Base-by-base conservation (phyloP, 2,797 vertebrate species). In the Choloepus didactylus region DNA sequence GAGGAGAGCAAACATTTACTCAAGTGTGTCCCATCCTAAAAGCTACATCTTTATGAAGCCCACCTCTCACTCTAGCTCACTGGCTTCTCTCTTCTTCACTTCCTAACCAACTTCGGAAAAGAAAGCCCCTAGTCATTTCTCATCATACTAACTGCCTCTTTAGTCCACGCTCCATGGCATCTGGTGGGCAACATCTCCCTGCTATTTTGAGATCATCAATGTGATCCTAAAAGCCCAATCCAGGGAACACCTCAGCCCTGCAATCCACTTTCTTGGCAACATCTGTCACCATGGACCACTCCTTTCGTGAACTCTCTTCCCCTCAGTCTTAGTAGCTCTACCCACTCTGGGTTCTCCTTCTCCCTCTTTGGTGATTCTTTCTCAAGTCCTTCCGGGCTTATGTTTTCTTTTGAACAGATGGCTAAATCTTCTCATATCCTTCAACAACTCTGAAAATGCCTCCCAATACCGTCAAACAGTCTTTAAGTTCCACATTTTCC, bases 1-100 rank as follows among this genome's bases (percentile, higher is more conserved):
- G 35, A 25, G 60, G 60, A 92, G 67, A 75, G n/a, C 25, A 90
- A 69, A 56, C 69, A 70, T 23, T 41, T 15, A 89, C 38, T 66
- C 27, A 80, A 35, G 9, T 64, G 41, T 77, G 94, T 87, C 56
- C 64, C 59, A 35, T 56, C 89, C 82, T 91, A 11, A 93, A 91
- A 93, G 18, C 56, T 27, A 11, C 7, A 12, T 54, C 56, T 87
- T 54, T 76, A 49, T 51, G 41, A 95, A 89, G 31, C 3, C 59
- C 38, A 0, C 21, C 60, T n/a, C 38, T 51, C 35, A 23, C 44
- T 79, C 29, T 41, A 70, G 41, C 14, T 89, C 41, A 44, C 10
- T 83, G 44, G 21, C 44, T 69, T 84, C 41, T 67, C 54, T 85
- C 75, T 59, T 77, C 38, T 29, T 93, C 23, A 12, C 44, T 89